Percentiles rank a stretch among this genome's conserved stretches.
phyloP scores from a whole-genome alignment of 2,797 vertebrate genomes.

The Bufotes viridis region DNA sequence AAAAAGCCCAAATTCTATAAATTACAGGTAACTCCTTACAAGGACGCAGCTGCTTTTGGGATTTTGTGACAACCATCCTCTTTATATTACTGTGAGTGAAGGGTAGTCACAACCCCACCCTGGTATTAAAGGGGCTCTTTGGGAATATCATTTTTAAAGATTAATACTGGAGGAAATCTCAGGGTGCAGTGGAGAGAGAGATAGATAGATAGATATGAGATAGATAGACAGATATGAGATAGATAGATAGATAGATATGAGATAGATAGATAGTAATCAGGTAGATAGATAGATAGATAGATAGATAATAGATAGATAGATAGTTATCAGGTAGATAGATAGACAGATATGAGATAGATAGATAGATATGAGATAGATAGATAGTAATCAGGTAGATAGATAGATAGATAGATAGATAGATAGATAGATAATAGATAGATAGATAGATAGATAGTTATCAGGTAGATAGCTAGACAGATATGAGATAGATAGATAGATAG shows the following conservation, averaged over 20 bases:
- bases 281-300: neutral
- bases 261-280: neutral
- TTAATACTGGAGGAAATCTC: neutral
- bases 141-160: neutral
- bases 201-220: too few species aligned
- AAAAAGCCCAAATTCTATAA: neutral
- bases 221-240: too few species aligned
- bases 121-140: neutral
- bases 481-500: neutral
- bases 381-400: neutral
- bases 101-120: neutral
- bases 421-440: neutral
- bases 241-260: too few species aligned
- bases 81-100: neutral
- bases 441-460: neutral
- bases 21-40: neutral
- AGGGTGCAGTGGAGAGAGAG: neutral
- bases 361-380: neutral
- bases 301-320: constrained; percentile 5
- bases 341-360: neutral
- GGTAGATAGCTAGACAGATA: neutral
- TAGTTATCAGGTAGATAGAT: neutral
- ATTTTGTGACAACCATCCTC: neutral
- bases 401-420: neutral
- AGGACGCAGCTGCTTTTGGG: neutral